Evolutionary conservation across 2,113 vertebrate genomes (phyloP).

Genomic region (Holacanthus passer): DNA sequence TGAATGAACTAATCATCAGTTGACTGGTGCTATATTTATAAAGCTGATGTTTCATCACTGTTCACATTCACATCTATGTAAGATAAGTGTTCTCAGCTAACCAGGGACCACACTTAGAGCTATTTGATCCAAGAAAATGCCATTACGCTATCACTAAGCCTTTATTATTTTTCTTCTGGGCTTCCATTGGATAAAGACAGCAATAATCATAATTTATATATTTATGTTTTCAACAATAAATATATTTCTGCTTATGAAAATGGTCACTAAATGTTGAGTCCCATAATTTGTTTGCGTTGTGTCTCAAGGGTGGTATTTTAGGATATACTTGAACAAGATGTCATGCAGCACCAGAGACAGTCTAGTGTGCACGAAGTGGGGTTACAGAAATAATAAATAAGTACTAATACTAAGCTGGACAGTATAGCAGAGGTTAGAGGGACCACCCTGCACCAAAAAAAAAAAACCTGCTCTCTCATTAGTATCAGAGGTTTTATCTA

Average conservation of each 20-base stretch:
- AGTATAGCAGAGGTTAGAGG: not conserved
- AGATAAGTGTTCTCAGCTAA: slow-evolving; percentile 46
- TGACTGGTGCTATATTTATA: slow-evolving; percentile 73
- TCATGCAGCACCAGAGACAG: not conserved
- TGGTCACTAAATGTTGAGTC: slow-evolving; percentile 52
- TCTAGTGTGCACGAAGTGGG: not conserved
- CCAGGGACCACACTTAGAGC: slow-evolving; percentile 68
- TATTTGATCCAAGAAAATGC: slow-evolving; percentile 46
- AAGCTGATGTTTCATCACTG: slow-evolving; percentile 55
- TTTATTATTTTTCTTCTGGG: slow-evolving; percentile 53
- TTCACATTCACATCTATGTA: slow-evolving; percentile 44
- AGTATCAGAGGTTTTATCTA: not conserved
- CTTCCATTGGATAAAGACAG: slow-evolving; percentile 70
- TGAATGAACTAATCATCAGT: slow-evolving; percentile 31
- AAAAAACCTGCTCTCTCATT: not conserved
- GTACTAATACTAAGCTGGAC: not conserved
- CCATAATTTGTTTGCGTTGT: slow-evolving; percentile 36
- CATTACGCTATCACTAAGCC: slow-evolving; percentile 54
- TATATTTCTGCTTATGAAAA: slow-evolving; percentile 80
- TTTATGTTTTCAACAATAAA: slow-evolving; percentile 86
- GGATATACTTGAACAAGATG: not conserved
- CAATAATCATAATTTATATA: slow-evolving; percentile 85
- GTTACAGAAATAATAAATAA: not conserved
- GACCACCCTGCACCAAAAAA: not conserved
- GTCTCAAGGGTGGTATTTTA: not conserved